Percentiles rank a stretch among this genome's conserved stretches.
phyloP scores from a whole-genome alignment of 2,888 invertebrate species.

The Andrena camellia region DNA sequence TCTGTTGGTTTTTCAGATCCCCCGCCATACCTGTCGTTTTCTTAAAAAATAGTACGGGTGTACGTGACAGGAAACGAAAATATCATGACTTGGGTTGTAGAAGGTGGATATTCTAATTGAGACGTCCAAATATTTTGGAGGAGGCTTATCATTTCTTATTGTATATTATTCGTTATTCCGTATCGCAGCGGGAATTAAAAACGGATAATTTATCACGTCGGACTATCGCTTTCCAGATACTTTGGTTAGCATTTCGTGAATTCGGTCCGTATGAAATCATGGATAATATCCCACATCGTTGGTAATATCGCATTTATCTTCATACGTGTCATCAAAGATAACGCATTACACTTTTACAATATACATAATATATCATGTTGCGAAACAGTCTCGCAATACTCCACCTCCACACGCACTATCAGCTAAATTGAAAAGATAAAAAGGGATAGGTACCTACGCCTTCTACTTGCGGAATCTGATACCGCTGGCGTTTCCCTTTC shows the following conservation, averaged over 20 bases:
- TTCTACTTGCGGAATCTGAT: conserved; percentile 1
- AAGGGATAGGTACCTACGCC: background rate
- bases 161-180: too few species aligned
- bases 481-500: background rate
- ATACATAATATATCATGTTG: background rate
- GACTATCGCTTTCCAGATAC: background rate
- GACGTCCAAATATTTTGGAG: too few species aligned
- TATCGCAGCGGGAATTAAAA: too few species aligned
- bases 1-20: background rate
- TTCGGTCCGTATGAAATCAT: background rate
- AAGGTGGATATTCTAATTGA: background rate
- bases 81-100: background rate
- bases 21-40: background rate
- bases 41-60: background rate
- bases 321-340: background rate
- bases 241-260: background rate
- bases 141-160: too few species aligned
- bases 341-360: background rate
- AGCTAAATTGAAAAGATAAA: background rate
- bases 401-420: background rate
- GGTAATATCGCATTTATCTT: background rate
- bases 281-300: background rate
- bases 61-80: background rate
- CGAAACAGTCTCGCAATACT: too few species aligned
- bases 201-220: too few species aligned